Evolutionary conservation across 2,888 invertebrate genomes (phyloP), one percentile per base, ranked within the genome.

Genomic region (Tinea pellionella): DNA sequence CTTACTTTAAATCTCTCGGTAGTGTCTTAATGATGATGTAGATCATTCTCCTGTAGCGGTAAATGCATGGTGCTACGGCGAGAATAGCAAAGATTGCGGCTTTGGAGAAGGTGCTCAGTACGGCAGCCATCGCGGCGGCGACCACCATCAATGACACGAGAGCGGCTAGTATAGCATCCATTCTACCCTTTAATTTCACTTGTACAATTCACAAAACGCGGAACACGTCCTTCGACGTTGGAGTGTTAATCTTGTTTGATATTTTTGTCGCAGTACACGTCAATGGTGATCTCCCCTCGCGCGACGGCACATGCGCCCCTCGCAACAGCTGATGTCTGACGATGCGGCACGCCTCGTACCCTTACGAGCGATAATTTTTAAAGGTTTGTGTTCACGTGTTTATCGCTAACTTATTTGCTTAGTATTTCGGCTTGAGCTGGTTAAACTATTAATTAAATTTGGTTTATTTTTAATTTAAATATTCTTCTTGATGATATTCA

Each of bases 71-170:
- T 65, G 86, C 84, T 69, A 88, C 78, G 62, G 87, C 85, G 65
- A 88, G 86, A 43, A 89, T 72, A 61, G 94, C 88, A 62, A 94
- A 92, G 75, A 93, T 93, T 64, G 94, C 92, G 74, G 91, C 91
- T 80, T 93, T 91, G 53, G 93, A 82, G 63, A 92, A 83, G 64
- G 91, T 88, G 71, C 88, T 88, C 67, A 91, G 89, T 68, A 89
- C 78, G 70, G 84, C 88, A 74, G 88, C 89, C 87, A 88, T 89
- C 72, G 85, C 83, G 70, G 85, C 87, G 65, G 86, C 87, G 72
- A 85, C 73, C 75, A 83, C 88, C 88, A 88, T 86, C 63, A 88
- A 77, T 66, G 83, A 84, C 65, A 85, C 88, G 72, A 88, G 78
- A 69, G 85, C 81, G 68, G 85, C 87, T 72, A 88, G 76, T 66